Evolutionary conservation across 2,113 vertebrate species (phyloP), one percentile per base, ranked within the genome.

Genomic region (Cercocebus atys): DNA sequence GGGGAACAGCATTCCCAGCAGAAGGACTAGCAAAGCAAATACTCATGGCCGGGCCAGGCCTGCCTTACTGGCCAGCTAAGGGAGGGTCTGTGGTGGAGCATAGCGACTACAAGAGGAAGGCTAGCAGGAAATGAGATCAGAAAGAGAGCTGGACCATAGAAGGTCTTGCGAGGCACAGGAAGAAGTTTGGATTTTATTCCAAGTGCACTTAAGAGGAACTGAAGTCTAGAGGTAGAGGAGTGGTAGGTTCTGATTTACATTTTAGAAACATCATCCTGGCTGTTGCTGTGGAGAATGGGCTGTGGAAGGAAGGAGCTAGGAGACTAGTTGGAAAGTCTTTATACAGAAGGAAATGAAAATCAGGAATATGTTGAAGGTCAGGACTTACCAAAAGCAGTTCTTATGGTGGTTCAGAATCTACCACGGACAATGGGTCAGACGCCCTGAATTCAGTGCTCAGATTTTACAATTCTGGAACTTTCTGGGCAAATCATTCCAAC

Each of bases 11-110:
- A 32, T 57, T 79, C 64, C 57, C 9, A 57, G 59, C 1, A n/a
- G 27, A 59, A 92, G n/a, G 30, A 23, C 57, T 1, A 95, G 45
- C 25, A 92, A 85, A 57, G 32, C 27, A 72, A 93, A 47, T 18
- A 5, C 23, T 20, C 1, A 2, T 2, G 23, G 7, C 3, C 3
- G 27, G 4, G 66, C 13, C 8, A 4, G 40, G 8, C 17, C 22
- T 8, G 20, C 11, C 66, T 57, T 45, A 22, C n/a, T 73, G 73
- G 11, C 5, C 5, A 57, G 84, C 32, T 61, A 8, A 55, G 73
- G 18, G 5, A 61, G 66, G 27, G 79, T 6, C 0, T 66, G 61
- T 30, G 12, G 20, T 9, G 5, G 9, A 57, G 7, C 20, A 52
- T 0, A n/a, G 17, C 17, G 47, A 47, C 17, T 23, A 2, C 5